Conservation (phyloP, 2,113 vertebrate species). For the Cynoglossus semilaevis region DNA sequence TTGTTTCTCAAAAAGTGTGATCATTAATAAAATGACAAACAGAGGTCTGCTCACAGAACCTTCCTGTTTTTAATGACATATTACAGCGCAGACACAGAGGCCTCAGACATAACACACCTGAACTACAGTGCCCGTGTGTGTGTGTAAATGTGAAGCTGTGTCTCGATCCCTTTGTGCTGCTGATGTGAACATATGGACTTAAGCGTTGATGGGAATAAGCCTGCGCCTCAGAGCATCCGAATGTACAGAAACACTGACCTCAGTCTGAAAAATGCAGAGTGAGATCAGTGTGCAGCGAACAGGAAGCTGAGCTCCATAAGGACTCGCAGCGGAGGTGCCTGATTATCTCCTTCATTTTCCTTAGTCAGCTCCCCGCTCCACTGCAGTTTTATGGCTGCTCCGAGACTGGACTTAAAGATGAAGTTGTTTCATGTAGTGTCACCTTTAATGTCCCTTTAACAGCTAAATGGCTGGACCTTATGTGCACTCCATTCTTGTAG, state of each 20-base stretch:
- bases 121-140: not conserved
- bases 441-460: constrained; percentile 59
- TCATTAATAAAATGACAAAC: too few species aligned
- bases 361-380: constrained; percentile 62
- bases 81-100: not conserved
- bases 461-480: constrained; percentile 47
- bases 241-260: constrained; percentile 47
- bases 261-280: constrained; percentile 50
- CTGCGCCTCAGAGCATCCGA: constrained; percentile 20
- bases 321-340: constrained; percentile 40
- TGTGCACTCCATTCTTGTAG: constrained; percentile 26
- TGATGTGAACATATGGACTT: constrained; percentile 48
- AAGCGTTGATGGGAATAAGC: constrained; percentile 40
- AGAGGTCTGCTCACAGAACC: too few species aligned
- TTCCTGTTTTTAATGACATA: too few species aligned
- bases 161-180: constrained; percentile 6
- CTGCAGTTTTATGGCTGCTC: constrained; percentile 60
- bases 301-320: constrained; percentile 38
- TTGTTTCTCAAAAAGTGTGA: too few species aligned
- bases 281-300: constrained; percentile 14
- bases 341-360: constrained; percentile 59
- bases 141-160: constrained; percentile 24
- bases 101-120: constrained; percentile 10
- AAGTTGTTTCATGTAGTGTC: constrained; percentile 58
- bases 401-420: constrained; percentile 55